These are phyloP conservation scores for Brevimyrus niger DNA, from an alignment of 2,113 vertebrate species.

Conservation along the genomic window DNA sequence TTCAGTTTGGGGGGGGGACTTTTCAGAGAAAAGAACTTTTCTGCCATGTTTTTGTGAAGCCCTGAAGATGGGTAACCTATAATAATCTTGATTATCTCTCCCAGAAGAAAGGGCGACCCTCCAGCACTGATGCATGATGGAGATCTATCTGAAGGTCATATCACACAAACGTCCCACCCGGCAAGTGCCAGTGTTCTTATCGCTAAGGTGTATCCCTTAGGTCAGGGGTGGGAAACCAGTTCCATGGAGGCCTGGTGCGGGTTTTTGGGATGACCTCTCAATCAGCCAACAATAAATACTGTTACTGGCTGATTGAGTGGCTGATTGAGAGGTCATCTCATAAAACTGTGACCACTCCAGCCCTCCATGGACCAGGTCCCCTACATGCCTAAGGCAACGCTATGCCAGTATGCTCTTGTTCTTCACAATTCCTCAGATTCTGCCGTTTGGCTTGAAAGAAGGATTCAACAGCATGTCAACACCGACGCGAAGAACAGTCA, in stretches of 20 bases:
- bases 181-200: neutral
- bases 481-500: neutral
- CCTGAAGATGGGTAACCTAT: neutral
- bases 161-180: neutral
- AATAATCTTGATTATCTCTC: neutral
- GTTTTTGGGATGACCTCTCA: neutral
- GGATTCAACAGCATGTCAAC: neutral
- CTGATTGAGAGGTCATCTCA: neutral
- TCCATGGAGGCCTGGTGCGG: neutral
- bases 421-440: slow-evolving; percentile 3
- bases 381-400: neutral
- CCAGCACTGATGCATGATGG: neutral
- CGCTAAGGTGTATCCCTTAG: neutral
- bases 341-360: neutral
- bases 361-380: neutral
- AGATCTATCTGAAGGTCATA: neutral
- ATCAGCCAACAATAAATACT: neutral
- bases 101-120: neutral
- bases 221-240: neutral
- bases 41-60: neutral
- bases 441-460: neutral
- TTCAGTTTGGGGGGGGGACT: neutral
- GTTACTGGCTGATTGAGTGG: neutral
- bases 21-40: neutral
- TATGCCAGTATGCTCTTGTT: neutral